Conservation (phyloP, 2,888 invertebrate genomes). For the Drosophila siamana region DNA sequence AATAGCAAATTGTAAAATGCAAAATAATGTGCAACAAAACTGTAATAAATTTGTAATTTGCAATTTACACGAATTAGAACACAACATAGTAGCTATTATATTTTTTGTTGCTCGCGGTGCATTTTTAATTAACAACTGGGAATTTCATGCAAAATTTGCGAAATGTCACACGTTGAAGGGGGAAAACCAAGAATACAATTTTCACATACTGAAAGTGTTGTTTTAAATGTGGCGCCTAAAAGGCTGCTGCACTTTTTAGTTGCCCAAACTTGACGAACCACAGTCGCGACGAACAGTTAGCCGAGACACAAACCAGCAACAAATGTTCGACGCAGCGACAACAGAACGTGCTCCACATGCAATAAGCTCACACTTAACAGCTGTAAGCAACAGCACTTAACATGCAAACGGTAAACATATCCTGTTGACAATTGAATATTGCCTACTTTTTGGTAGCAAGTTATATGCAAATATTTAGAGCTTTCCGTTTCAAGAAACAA, state of each 20-base stretch:
- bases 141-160: not conserved
- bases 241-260: not conserved
- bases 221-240: slow-evolving; percentile 3
- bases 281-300: not conserved
- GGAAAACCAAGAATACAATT: not conserved
- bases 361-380: not conserved
- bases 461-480: too few species aligned
- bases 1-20: slow-evolving; percentile 28
- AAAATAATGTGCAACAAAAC: slow-evolving; percentile 26
- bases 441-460: too few species aligned
- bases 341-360: not conserved
- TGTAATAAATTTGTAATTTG: slow-evolving; percentile 53
- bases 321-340: not conserved
- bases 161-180: slow-evolving; percentile 5
- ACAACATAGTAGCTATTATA: slow-evolving; percentile 41
- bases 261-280: not conserved
- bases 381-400: not conserved
- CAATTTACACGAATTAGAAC: slow-evolving; percentile 72
- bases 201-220: not conserved
- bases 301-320: not conserved
- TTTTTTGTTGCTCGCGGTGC: slow-evolving; percentile 6
- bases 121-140: slow-evolving; percentile 9
- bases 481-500: too few species aligned
- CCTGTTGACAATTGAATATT: not conserved
- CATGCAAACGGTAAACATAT: not conserved